Percentiles rank a stretch among this genome's conserved stretches.
Conservation (phyloP, 2,888 invertebrate genomes). For the Drosophila kambysellisi region DNA sequence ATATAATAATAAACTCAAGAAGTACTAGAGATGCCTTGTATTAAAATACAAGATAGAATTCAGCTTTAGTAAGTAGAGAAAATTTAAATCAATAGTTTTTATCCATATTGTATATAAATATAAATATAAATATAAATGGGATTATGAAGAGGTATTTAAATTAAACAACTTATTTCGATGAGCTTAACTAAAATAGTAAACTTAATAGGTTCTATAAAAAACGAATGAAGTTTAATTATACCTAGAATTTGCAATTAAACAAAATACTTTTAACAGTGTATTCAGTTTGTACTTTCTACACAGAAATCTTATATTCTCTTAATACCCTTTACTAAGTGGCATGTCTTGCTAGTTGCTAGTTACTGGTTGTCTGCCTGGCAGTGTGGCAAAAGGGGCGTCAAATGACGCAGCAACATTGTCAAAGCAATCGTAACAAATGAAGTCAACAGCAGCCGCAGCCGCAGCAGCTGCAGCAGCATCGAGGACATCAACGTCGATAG, state of each 20-base stretch:
- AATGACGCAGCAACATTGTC: conserved; percentile 77
- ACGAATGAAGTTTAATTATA: too few species aligned
- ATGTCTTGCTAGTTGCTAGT: conserved; percentile 12
- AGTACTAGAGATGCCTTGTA: too few species aligned
- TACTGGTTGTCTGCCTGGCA: conserved; percentile 16
- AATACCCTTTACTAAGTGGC: background rate
- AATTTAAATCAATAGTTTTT: too few species aligned
- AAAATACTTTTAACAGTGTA: background rate
- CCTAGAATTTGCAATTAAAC: background rate
- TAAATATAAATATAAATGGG: too few species aligned
- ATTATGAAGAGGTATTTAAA: background rate
- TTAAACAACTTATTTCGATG: background rate
- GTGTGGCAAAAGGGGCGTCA: conserved; percentile 67
- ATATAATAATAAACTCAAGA: too few species aligned
- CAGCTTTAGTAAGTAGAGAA: too few species aligned
- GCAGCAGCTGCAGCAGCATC: conserved; percentile 42
- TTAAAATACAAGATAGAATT: too few species aligned
- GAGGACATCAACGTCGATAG: conserved; percentile 33
- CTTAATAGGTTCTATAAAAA: background rate
- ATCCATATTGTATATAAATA: too few species aligned
- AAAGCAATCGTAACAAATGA: conserved; percentile 79
- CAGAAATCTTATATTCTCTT: background rate
- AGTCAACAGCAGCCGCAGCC: conserved; percentile 56
- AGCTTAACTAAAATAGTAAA: background rate
- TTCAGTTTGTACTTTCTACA: background rate